Conservation (phyloP, 2,888 invertebrate species). For the Temnothorax rugatulus region DNA sequence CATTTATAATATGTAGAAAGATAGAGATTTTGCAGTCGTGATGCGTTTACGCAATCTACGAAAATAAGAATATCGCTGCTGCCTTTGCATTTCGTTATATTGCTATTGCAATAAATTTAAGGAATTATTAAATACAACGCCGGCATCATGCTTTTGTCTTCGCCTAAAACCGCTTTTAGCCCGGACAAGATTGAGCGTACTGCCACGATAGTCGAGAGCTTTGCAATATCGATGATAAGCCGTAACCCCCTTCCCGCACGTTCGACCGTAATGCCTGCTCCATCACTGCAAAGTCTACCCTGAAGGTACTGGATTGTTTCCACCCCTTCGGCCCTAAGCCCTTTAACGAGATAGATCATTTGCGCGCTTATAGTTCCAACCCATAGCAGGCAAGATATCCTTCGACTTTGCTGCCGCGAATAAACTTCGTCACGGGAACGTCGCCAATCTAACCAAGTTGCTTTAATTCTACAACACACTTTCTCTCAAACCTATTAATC, state of each 20-base stretch:
- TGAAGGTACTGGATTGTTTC: conserved; percentile 75
- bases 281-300: conserved; percentile 77
- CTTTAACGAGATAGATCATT: conserved; percentile 83
- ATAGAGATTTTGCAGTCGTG: neutral
- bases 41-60: neutral
- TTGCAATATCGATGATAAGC: conserved; percentile 84
- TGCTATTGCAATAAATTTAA: neutral
- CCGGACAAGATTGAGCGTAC: conserved; percentile 62
- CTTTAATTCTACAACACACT: conserved; percentile 42
- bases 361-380: conserved; percentile 77
- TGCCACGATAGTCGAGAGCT: conserved; percentile 75
- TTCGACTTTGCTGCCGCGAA: conserved; percentile 70
- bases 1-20: neutral
- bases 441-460: conserved; percentile 48
- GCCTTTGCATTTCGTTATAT: neutral
- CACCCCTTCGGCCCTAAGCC: conserved; percentile 79
- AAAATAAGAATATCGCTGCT: neutral
- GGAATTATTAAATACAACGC: conserved; percentile 23
- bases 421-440: conserved; percentile 57
- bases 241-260: conserved; percentile 78
- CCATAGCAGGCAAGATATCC: conserved; percentile 62
- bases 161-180: conserved; percentile 60
- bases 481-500: conserved; percentile 34
- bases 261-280: conserved; percentile 81
- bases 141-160: conserved; percentile 46